phyloP scores from a whole-genome alignment of 2,797 vertebrate species.

The Coendou prehensilis region DNA sequence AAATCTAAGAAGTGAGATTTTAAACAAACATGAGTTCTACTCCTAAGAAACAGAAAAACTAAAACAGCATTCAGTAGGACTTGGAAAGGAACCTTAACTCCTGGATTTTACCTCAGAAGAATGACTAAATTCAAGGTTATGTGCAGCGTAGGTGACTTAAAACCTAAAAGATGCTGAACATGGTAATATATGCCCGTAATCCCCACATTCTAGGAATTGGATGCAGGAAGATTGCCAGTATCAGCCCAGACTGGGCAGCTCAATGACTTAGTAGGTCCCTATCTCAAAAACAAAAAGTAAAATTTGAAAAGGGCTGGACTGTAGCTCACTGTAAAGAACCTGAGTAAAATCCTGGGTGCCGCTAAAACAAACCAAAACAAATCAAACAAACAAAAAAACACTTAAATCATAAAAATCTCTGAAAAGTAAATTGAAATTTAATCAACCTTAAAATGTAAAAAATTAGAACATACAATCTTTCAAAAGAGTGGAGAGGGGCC shows the following conservation, averaged over 20 bases:
- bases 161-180: neutral
- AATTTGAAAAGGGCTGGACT: neutral
- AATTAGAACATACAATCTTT: neutral
- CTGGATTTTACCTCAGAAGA: neutral
- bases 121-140: neutral
- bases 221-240: neutral
- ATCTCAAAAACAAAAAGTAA: neutral
- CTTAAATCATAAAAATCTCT: neutral
- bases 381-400: neutral
- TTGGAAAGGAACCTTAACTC: neutral
- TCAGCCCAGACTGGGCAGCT: neutral
- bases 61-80: neutral
- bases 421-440: neutral
- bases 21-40: neutral
- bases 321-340: neutral
- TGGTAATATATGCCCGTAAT: neutral
- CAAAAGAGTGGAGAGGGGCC: neutral
- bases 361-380: neutral
- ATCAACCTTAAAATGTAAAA: neutral
- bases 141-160: neutral
- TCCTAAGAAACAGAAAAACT: neutral
- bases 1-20: neutral
- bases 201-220: neutral
- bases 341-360: neutral
- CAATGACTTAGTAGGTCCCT: neutral